A percentile compares a stretch with the other conserved stretches of the same genome.
These are phyloP conservation scores for Cephus pygmeus DNA, from an alignment of 2,888 invertebrate genomes.

Conservation along the genomic window DNA sequence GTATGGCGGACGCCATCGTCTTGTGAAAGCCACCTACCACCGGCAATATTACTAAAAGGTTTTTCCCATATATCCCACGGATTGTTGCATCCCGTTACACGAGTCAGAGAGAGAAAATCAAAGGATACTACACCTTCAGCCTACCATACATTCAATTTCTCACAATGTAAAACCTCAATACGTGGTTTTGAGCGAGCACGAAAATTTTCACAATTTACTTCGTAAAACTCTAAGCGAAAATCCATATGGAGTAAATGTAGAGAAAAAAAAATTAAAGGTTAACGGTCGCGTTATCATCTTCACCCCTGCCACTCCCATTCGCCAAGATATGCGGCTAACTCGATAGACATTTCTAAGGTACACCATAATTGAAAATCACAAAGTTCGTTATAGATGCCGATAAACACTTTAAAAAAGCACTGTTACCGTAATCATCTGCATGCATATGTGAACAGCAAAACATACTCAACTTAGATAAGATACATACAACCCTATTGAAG, in stretches of 20 bases:
- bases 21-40: not conserved
- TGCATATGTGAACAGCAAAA: not conserved
- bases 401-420: not conserved
- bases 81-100: not conserved
- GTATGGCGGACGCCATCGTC: not conserved
- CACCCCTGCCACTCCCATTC: not conserved
- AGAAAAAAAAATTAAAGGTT: not conserved
- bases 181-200: not conserved
- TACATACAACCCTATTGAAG: no score
- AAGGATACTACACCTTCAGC: not conserved
- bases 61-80: not conserved
- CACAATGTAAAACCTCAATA: not conserved
- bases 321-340: not conserved
- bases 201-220: not conserved
- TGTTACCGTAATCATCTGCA: not conserved
- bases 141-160: not conserved
- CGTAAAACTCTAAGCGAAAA: not conserved
- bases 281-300: not conserved
- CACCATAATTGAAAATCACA: not conserved
- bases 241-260: not conserved
- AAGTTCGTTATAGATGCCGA: not conserved
- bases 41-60: constrained; percentile 4
- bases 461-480: not conserved
- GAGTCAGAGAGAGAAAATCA: not conserved
- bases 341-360: not conserved